Percentiles rank a stretch among this genome's conserved stretches.
Evolutionary conservation across 2,888 invertebrate genomes (phyloP).

Genomic region (Maniola hyperantus): DNA sequence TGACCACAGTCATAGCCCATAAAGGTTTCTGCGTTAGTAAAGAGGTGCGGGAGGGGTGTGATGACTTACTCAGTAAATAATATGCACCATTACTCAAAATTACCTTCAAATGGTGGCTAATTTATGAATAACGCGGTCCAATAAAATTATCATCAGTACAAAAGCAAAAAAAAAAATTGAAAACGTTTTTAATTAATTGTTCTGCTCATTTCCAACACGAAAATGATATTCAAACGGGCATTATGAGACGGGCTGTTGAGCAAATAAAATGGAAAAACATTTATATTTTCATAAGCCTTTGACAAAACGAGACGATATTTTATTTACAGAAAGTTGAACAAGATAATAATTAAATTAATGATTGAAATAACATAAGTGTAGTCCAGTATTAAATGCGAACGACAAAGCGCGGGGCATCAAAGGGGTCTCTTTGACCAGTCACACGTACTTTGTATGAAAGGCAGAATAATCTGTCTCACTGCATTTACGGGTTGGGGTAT

Average conservation of each 20-base stretch:
- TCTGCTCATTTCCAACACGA: constrained; percentile 10
- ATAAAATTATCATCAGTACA: neutral
- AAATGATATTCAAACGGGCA: constrained; percentile 16
- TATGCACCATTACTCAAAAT: neutral
- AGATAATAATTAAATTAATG: constrained; percentile 42
- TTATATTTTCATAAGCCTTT: constrained; percentile 27
- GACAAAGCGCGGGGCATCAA: constrained; percentile 54
- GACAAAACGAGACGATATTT: constrained; percentile 24
- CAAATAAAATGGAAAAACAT: constrained; percentile 26
- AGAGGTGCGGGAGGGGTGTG: too few relatives aligned
- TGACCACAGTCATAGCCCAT: too few relatives aligned
- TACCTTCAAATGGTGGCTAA: neutral
- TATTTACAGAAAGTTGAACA: constrained; percentile 35
- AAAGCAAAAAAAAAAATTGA: constrained; percentile 1
- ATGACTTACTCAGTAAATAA: neutral
- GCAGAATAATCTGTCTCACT: constrained; percentile 59
- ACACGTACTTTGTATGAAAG: constrained; percentile 54
- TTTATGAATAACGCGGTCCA: neutral
- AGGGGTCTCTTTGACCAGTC: constrained; percentile 65
- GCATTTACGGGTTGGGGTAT: constrained; percentile 53
- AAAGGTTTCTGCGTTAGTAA: too few relatives aligned
- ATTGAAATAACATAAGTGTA: constrained; percentile 37
- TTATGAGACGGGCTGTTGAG: constrained; percentile 15
- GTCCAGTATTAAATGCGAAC: constrained; percentile 38
- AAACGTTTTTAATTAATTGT: constrained; percentile 19